Conservation (phyloP, 2,113 vertebrate species). For the Haliaeetus leucogaster region DNA sequence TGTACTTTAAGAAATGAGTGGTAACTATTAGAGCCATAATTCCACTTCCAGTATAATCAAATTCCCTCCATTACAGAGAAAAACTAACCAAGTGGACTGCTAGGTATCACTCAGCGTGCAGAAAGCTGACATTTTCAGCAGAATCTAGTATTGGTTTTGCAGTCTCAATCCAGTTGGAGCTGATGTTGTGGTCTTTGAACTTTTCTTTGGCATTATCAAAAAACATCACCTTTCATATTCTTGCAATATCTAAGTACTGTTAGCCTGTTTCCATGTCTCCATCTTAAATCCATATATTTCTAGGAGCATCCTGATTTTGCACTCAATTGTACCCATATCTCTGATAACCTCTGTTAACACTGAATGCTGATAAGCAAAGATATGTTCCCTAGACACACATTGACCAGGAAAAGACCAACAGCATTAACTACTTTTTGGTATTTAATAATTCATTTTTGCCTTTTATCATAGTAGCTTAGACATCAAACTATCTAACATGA, state of each 20-base stretch:
- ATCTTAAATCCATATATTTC: neutral
- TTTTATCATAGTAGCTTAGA: neutral
- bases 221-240: neutral
- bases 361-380: neutral
- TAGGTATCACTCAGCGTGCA: neutral
- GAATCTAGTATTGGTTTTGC: neutral
- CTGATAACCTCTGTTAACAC: neutral
- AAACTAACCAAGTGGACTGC: neutral
- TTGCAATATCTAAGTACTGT: neutral
- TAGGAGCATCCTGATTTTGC: neutral
- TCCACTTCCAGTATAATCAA: neutral
- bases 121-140: neutral
- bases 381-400: neutral
- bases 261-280: neutral
- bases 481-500: neutral
- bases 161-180: neutral
- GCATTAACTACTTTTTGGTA: neutral
- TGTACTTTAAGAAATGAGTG: neutral
- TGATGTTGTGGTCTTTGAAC: neutral
- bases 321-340: neutral
- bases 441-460: neutral
- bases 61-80: neutral
- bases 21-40: neutral
- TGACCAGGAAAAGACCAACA: neutral
- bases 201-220: neutral